These are phyloP conservation scores for Dysdera silvatica DNA, from an alignment of 1,140 invertebrate species.

Conservation along the genomic window DNA sequence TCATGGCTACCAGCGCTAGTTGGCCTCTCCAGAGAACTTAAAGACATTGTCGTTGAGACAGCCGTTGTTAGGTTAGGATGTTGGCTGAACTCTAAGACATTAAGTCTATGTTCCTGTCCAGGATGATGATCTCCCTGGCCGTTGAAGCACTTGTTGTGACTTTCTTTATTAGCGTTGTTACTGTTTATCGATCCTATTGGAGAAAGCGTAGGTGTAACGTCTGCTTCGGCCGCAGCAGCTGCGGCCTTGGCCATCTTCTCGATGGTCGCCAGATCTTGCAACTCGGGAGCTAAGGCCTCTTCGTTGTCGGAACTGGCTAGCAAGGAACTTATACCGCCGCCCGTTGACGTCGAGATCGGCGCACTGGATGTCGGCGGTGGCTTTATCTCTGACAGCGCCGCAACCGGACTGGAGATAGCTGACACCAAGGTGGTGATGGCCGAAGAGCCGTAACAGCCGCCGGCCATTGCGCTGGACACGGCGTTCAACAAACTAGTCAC, in stretches of 20 bases:
- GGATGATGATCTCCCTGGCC: conserved; percentile 8
- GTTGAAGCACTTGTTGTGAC: conserved; percentile 6
- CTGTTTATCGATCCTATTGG: not conserved
- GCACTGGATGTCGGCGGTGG: conserved; percentile 15
- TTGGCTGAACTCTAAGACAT: conserved; percentile 21
- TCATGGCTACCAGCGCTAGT: conserved; percentile 22
- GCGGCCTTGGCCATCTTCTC: conserved; percentile 36
- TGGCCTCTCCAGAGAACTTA: conserved; percentile 21
- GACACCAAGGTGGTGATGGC: conserved; percentile 29
- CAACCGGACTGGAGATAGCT: conserved; percentile 28
- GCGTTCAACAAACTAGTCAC: conserved; percentile 22
- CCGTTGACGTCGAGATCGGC: conserved; percentile 2
- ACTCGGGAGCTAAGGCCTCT: conserved; percentile 31
- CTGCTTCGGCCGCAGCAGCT: conserved; percentile 30
- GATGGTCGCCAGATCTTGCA: conserved; percentile 35
- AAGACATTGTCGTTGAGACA: not conserved
- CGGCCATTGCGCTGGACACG: conserved; percentile 26
- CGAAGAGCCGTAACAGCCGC: conserved; percentile 20
- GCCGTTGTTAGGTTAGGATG: conserved; percentile 26
- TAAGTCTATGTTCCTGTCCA: conserved; percentile 16
- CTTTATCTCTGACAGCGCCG: conserved; percentile 22
- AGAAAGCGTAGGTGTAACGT: conserved; percentile 9
- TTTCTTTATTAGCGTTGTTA: not conserved
- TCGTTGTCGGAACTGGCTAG: conserved; percentile 16
- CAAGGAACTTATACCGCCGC: conserved; percentile 17